These are phyloP conservation scores for Drosophila acutilabella DNA, from an alignment of 2,888 invertebrate species.

Conservation along the genomic window DNA sequence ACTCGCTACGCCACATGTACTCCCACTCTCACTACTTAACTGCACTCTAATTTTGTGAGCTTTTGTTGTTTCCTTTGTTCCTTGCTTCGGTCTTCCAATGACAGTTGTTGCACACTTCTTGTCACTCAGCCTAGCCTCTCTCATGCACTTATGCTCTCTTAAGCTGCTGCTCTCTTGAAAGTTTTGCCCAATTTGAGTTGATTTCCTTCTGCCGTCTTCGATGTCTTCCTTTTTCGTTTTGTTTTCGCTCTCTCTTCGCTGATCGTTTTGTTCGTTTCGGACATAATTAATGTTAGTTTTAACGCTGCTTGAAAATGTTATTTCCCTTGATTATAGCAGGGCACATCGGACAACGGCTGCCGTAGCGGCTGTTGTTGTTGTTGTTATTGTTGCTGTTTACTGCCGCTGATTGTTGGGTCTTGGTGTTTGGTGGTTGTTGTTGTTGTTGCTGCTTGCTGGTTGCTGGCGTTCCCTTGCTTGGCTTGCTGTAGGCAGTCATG, in stretches of 20 bases:
- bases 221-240: conserved; percentile 1
- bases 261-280: conserved; percentile 82
- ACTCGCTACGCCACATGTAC: too few species aligned
- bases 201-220: conserved; percentile 37
- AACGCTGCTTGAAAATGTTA: conserved; percentile 85
- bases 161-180: conserved; percentile 16
- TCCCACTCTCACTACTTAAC: too few species aligned
- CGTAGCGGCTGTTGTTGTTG: conserved; percentile 48
- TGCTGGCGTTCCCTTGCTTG: conserved; percentile 47
- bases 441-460: conserved; percentile 36
- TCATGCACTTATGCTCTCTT: not conserved
- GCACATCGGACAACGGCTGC: conserved; percentile 65
- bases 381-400: conserved; percentile 46
- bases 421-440: conserved; percentile 52
- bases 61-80: not conserved
- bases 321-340: conserved; percentile 84
- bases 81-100: not conserved
- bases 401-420: conserved; percentile 39
- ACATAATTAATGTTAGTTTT: conserved; percentile 85
- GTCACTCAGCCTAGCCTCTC: not conserved
- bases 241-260: conserved; percentile 24
- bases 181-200: conserved; percentile 43
- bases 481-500: conserved; percentile 83
- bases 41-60: too few species aligned
- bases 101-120: not conserved